Evolutionary conservation across 1,140 invertebrate genomes (phyloP).

Genomic region (Lithobius niger): DNA sequence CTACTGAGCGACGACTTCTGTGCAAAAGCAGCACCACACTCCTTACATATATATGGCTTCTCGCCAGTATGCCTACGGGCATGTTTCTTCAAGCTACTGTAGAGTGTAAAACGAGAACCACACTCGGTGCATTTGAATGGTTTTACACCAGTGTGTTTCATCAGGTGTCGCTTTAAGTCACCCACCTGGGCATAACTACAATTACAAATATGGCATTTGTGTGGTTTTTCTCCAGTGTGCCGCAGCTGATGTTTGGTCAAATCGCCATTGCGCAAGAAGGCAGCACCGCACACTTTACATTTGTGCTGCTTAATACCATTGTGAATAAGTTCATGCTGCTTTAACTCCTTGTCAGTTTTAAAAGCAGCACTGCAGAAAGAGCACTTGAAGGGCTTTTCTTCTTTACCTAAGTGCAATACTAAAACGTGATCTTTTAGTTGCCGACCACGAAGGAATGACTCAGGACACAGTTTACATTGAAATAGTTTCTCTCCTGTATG

Average conservation of each 20-base stretch:
- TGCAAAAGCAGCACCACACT: too few relatives aligned
- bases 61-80: not conserved
- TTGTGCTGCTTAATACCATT: not conserved
- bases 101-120: not conserved
- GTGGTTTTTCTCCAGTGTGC: constrained; percentile 30
- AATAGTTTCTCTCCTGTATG: not conserved
- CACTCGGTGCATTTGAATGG: not conserved
- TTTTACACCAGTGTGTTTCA: constrained; percentile 32
- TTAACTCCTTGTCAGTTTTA: not conserved
- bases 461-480: not conserved
- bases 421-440: not conserved
- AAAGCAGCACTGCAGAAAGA: not conserved
- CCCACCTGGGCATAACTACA: constrained; percentile 32
- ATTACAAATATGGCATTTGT: constrained; percentile 33
- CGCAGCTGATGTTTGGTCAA: constrained; percentile 25
- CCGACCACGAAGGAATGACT: not conserved
- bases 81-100: not conserved
- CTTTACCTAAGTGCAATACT: not conserved
- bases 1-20: too few relatives aligned
- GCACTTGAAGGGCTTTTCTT: not conserved
- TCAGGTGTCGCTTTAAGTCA: constrained; percentile 34
- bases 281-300: not conserved
- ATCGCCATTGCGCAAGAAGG: not conserved
- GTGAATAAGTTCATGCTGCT: not conserved
- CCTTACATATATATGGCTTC: too few relatives aligned